These are phyloP conservation scores for Hippocampus kuda DNA, from an alignment of 2,797 vertebrate genomes.

Conservation along the genomic window DNA sequence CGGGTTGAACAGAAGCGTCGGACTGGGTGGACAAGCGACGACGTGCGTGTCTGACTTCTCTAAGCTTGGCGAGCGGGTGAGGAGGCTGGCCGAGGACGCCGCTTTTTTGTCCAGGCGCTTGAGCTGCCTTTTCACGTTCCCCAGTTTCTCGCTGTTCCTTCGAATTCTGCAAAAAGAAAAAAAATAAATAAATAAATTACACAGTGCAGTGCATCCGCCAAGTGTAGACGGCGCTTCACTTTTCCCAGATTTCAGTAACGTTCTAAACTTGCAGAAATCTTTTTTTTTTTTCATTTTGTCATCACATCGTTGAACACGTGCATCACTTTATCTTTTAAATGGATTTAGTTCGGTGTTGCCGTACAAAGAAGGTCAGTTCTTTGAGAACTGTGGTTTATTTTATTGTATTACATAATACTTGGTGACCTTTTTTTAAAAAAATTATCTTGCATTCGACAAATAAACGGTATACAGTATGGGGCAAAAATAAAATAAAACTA, in stretches of 20 bases:
- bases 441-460: no score
- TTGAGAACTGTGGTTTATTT: no score
- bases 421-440: no score
- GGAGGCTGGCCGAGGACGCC: slow-evolving; percentile 75
- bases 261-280: background rate
- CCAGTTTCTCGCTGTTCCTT: slow-evolving; percentile 77
- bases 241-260: background rate
- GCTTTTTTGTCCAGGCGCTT: slow-evolving; percentile 80
- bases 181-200: no score
- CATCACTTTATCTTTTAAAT: no score
- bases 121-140: slow-evolving; percentile 60
- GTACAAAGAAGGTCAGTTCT: no score
- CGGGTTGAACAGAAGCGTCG: background rate
- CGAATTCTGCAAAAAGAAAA: slow-evolving; percentile 60
- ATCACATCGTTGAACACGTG: no score
- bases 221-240: no score
- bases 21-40: background rate
- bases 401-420: no score
- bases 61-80: slow-evolving; percentile 71
- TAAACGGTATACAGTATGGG: no score
- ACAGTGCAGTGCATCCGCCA: background rate
- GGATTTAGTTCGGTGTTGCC: no score
- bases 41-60: slow-evolving; percentile 67
- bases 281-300: background rate
- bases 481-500: no score